Conservation (phyloP, 1,140 invertebrate genomes). For the Anastrepha obliqua region DNA sequence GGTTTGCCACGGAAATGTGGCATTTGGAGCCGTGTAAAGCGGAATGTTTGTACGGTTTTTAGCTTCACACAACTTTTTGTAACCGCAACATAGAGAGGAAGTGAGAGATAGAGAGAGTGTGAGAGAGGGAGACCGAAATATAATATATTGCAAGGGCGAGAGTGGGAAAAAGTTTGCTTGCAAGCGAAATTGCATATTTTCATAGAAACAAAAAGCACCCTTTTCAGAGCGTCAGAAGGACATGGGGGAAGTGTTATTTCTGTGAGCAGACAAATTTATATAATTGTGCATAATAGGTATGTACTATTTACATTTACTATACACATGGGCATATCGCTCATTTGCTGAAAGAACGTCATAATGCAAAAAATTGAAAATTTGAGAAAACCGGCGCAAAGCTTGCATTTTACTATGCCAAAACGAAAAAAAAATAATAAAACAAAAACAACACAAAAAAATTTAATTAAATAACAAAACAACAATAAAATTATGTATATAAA, state of each 20-base stretch:
- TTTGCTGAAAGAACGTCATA: too few relatives aligned
- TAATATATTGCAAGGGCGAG: background rate
- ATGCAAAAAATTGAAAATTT: too few relatives aligned
- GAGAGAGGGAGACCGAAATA: background rate
- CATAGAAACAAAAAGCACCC: background rate
- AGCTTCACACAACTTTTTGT: slow-evolving; percentile 17
- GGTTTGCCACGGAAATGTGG: slow-evolving; percentile 23
- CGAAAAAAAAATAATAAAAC: too few relatives aligned
- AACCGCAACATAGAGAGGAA: background rate
- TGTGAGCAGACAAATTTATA: background rate
- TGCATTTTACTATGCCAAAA: too few relatives aligned
- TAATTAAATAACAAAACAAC: too few relatives aligned
- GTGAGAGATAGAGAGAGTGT: background rate
- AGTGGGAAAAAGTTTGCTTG: background rate
- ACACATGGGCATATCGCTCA: too few relatives aligned
- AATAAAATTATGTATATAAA: too few relatives aligned
- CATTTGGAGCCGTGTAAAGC: slow-evolving; percentile 8
- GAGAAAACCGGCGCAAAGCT: too few relatives aligned
- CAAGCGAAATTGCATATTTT: background rate
- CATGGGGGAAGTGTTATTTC: too few relatives aligned
- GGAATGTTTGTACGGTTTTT: slow-evolving; percentile 9
- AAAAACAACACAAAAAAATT: too few relatives aligned
- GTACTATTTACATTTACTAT: too few relatives aligned
- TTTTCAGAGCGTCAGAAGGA: too few relatives aligned
- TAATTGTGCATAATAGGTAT: background rate